These are phyloP conservation scores for Sardina pilchardus DNA, from an alignment of 2,113 vertebrate genomes.

Conservation along the genomic window DNA sequence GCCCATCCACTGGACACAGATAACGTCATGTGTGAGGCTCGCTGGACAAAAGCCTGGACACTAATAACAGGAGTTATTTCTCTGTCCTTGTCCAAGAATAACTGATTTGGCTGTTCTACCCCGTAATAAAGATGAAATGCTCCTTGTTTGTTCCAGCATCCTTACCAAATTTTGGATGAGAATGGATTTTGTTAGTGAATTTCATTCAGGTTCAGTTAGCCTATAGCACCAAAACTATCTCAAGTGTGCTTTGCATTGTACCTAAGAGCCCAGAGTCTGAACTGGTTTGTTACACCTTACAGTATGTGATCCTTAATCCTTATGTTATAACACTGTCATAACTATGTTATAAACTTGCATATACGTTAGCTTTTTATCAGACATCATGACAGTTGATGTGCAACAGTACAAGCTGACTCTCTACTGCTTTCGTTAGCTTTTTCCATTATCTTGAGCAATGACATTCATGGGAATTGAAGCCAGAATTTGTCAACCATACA, in stretches of 20 bases:
- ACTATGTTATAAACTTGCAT: background rate
- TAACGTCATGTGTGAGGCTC: background rate
- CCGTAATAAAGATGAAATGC: background rate
- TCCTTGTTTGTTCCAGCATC: background rate
- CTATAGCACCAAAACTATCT: too few relatives aligned
- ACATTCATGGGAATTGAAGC: too few relatives aligned
- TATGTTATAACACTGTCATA: background rate
- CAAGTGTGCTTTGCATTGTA: too few relatives aligned
- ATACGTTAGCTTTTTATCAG: too few relatives aligned
- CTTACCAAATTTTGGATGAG: too few relatives aligned
- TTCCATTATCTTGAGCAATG: background rate
- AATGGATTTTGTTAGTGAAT: too few relatives aligned
- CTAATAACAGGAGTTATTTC: background rate
- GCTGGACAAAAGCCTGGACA: background rate
- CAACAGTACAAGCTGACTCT: background rate
- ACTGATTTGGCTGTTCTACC: background rate
- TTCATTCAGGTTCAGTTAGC: too few relatives aligned
- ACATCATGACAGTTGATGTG: too few relatives aligned
- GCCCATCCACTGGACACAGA: background rate
- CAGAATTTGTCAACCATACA: too few relatives aligned
- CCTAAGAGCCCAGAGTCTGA: too few relatives aligned
- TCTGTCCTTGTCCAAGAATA: background rate
- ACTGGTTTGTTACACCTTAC: too few relatives aligned
- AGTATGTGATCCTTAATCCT: background rate
- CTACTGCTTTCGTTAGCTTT: background rate